Conservation (phyloP, 2,797 vertebrate genomes). For the Sebastes cheni region DNA sequence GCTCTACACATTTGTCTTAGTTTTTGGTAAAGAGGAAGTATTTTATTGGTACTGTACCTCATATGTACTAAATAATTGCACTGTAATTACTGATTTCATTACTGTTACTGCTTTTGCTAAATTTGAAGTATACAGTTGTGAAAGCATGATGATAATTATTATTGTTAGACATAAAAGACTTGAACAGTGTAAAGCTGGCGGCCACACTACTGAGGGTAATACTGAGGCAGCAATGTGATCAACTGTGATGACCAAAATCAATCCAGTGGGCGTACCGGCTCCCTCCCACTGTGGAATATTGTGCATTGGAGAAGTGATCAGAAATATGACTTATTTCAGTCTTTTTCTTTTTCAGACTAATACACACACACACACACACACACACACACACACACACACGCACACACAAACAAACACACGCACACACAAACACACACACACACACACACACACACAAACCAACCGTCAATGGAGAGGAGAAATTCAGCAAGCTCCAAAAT, state of each 20-base stretch:
- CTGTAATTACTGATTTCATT: background rate
- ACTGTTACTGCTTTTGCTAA: background rate
- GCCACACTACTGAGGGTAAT: conserved; percentile 22
- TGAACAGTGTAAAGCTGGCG: background rate
- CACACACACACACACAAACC: background rate
- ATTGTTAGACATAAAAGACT: conserved; percentile 9
- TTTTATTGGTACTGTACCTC: background rate
- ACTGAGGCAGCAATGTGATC: conserved; percentile 50
- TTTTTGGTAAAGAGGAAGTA: background rate
- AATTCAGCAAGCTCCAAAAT: conserved; percentile 36
- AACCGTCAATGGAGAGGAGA: conserved; percentile 26
- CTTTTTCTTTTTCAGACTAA: background rate
- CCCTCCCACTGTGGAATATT: conserved; percentile 23
- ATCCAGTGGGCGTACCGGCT: conserved; percentile 26
- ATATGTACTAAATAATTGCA: background rate
- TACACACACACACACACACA: background rate
- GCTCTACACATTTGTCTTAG: background rate
- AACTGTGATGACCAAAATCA: conserved; percentile 57
- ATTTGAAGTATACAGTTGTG: background rate
- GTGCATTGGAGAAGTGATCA: conserved; percentile 18
- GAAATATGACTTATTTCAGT: conserved; percentile 38
- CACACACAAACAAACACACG: background rate
- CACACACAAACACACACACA: background rate
- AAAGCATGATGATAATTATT: conserved; percentile 10
- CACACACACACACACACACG: too few species aligned